These are phyloP conservation scores for Dicrurus megarhynchus DNA, from an alignment of 2,113 vertebrate genomes.

Conservation along the genomic window DNA sequence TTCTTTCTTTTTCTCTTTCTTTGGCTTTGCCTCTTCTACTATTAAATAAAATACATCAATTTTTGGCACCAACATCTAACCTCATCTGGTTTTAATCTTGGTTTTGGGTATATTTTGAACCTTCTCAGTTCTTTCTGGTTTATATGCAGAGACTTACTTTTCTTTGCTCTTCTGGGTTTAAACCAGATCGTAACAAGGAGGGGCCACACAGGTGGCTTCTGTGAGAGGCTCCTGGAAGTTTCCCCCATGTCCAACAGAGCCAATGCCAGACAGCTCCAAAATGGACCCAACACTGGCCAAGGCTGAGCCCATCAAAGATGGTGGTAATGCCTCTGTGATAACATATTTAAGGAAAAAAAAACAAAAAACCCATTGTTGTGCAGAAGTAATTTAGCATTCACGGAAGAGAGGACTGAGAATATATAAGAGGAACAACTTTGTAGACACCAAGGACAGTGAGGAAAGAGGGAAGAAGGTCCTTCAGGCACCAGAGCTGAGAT, in stretches of 20 bases:
- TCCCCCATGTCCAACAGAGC: neutral
- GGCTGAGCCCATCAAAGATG: neutral
- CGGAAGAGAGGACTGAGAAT: neutral
- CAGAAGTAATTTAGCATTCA: neutral
- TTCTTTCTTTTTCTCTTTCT: neutral
- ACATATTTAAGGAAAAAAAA: neutral
- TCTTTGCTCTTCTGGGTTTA: too few species aligned
- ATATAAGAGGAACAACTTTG: neutral
- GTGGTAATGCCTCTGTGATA: neutral
- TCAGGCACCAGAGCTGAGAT: neutral
- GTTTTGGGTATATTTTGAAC: too few species aligned
- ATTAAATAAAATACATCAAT: neutral
- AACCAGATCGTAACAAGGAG: too few species aligned
- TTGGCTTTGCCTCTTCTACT: neutral
- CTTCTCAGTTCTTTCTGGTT: too few species aligned
- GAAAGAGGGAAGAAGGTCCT: neutral
- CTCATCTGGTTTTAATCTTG: too few species aligned
- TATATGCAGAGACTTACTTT: too few species aligned
- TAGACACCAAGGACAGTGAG: neutral
- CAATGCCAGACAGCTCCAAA: neutral
- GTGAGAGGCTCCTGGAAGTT: neutral
- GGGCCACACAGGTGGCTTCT: neutral
- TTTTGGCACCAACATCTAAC: too few species aligned
- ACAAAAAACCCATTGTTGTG: neutral
- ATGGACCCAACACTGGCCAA: neutral